Evolutionary conservation across 1,140 invertebrate genomes (phyloP).

Genomic region (Sitophilus oryzae): DNA sequence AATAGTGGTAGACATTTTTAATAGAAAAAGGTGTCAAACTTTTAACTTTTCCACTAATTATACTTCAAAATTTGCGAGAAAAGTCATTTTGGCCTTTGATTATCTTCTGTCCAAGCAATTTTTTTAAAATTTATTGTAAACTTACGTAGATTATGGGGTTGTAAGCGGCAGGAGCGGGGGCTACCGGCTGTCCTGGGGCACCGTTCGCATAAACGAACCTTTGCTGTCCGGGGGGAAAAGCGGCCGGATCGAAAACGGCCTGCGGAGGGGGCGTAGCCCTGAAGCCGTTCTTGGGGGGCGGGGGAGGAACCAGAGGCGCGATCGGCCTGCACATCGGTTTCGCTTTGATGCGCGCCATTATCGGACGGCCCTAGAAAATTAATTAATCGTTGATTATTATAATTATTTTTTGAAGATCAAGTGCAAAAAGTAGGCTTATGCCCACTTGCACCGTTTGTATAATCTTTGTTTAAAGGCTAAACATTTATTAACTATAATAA

Average conservation of each 20-base stretch:
- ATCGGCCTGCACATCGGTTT: slow-evolving; percentile 75
- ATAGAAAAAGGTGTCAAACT: neutral
- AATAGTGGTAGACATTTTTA: no score
- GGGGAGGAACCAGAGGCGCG: slow-evolving; percentile 49
- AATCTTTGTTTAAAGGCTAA: no score
- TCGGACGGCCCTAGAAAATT: slow-evolving; percentile 76
- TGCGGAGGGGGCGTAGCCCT: slow-evolving; percentile 54
- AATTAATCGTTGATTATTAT: no score
- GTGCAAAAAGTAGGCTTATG: no score
- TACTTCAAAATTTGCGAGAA: no score
- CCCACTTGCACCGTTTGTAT: no score
- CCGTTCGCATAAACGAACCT: slow-evolving; percentile 60
- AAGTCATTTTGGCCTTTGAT: no score
- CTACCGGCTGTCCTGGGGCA: slow-evolving; percentile 39
- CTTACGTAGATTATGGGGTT: slow-evolving; percentile 65
- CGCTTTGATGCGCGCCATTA: slow-evolving; percentile 86
- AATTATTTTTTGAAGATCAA: no score
- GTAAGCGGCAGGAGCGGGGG: slow-evolving; percentile 39
- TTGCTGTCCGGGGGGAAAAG: slow-evolving; percentile 53
- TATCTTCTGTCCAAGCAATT: no score
- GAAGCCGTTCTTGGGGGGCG: slow-evolving; percentile 60
- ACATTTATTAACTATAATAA: no score
- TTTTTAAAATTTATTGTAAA: no score
- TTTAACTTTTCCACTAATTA: no score
- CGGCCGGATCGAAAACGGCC: slow-evolving; percentile 54